Conservation (phyloP, 2,797 vertebrate species). For the Merluccius polli region DNA sequence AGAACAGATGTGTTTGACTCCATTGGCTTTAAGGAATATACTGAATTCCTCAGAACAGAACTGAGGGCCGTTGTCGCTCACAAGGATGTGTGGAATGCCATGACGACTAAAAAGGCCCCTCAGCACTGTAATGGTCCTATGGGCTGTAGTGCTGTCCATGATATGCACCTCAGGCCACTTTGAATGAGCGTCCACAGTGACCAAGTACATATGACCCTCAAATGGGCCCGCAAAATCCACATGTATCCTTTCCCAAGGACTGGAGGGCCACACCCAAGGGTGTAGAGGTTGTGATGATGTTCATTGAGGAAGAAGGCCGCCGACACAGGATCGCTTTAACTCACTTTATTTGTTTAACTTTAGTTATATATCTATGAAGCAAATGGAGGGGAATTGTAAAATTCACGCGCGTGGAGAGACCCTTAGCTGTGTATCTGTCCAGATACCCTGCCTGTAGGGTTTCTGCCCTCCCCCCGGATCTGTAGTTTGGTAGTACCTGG, state of each 20-base stretch:
- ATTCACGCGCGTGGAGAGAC: no score
- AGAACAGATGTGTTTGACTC: not conserved
- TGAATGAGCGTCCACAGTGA: no score
- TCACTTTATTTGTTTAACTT: no score
- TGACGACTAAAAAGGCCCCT: not conserved
- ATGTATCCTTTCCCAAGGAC: not conserved
- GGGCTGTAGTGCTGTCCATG: not conserved
- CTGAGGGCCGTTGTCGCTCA: not conserved
- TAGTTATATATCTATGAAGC: no score
- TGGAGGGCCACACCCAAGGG: not conserved
- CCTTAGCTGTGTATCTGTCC: no score
- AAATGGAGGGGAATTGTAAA: no score
- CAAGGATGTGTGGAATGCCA: not conserved
- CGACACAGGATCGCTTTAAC: no score
- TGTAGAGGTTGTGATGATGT: no score
- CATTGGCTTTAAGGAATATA: not conserved
- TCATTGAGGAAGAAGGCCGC: no score
- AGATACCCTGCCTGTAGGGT: no score
- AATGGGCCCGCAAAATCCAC: not conserved
- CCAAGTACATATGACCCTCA: not conserved
- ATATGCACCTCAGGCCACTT: not conserved
- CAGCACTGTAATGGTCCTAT: not conserved
- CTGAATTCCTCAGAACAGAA: not conserved
- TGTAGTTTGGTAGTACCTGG: no score
- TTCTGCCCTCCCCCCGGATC: no score